Evolutionary conservation across 2,888 invertebrate genomes (phyloP), one percentile per base, ranked within the genome.

Genomic region (Zootermopsis nevadensis): DNA sequence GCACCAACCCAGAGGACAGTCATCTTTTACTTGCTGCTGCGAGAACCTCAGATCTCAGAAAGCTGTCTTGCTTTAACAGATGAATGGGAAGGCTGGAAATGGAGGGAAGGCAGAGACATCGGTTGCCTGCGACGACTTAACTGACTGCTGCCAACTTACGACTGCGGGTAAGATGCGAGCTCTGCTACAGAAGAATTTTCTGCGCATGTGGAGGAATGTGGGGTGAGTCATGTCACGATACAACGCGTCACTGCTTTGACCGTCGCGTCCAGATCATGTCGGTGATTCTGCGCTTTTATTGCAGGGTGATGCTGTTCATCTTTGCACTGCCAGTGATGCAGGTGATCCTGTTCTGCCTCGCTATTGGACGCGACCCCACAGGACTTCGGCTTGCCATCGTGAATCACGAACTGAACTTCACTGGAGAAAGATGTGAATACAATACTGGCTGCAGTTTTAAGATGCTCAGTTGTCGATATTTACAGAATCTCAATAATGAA

Each of bases 271-370:
- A n/a, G n/a, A 48, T 3, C 19, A 15, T 48, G 19, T 15, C 19
- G 48, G 19, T 48, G 48, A 19, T 19, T 48, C 19, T 48, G 48
- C 15, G 19, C 48, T 12, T 6, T 60, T 60, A 4, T 86, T 87
- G 4, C 87, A 91, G 91, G 72, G 96, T 98, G 85, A 96, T 98
- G 95, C 91, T 97, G 88, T 98, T 98, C 90, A 97, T 98, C 88
- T 98, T 98, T 89, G 96, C 97, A 55, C 90, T 98, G 87, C 98
- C 98, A n/a, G 96, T 97, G 42, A 95, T 98, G 94, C 97, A 98
- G 91, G 97, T 98, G 85, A 96, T 97, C 83, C 93, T 98, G 83
- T 98, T 98, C 92, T 98, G 98, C 89, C 90, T 97, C 89, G 98
- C 98, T 84, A 97, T 97, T 86, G 97, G 97, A 79, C 92, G 96